Evolutionary conservation across 2,888 invertebrate species (phyloP).

Genomic region (Polyploca ridens): DNA sequence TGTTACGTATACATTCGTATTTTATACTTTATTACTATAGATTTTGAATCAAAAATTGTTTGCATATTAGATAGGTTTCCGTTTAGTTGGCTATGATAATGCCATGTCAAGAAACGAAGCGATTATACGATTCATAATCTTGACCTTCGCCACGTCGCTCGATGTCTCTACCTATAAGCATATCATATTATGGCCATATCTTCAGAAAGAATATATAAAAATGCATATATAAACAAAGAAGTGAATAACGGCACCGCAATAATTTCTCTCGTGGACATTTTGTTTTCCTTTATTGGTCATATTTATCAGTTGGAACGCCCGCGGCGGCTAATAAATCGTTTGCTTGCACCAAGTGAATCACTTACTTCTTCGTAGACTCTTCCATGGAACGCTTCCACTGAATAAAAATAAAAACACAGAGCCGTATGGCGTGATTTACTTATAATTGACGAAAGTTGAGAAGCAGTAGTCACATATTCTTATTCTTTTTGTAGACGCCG

Average conservation of each 20-base stretch:
- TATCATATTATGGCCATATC: too few relatives aligned
- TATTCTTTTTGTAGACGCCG: too few relatives aligned
- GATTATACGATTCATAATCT: too few relatives aligned
- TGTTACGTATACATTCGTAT: too few relatives aligned
- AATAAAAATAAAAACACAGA: constrained; percentile 5
- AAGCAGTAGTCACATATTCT: background rate
- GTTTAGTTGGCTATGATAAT: too few relatives aligned
- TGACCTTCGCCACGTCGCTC: too few relatives aligned
- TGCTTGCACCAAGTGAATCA: constrained; percentile 60
- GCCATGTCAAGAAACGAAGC: too few relatives aligned
- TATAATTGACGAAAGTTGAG: background rate
- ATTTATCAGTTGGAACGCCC: constrained; percentile 70
- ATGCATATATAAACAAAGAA: constrained; percentile 46
- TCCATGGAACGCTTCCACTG: constrained; percentile 8
- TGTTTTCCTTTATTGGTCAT: constrained; percentile 76
- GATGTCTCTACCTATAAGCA: too few relatives aligned
- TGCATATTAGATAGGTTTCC: too few relatives aligned
- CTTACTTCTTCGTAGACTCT: constrained; percentile 43
- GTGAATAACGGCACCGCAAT: constrained; percentile 63
- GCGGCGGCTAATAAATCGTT: constrained; percentile 65
- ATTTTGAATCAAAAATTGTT: too few relatives aligned
- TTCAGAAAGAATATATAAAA: constrained; percentile 26
- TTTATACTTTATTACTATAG: too few relatives aligned
- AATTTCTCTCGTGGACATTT: constrained; percentile 73
- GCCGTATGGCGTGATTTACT: background rate